Evolutionary conservation across 2,888 invertebrate genomes (phyloP).

Genomic region (Micoletzkya japonica): DNA sequence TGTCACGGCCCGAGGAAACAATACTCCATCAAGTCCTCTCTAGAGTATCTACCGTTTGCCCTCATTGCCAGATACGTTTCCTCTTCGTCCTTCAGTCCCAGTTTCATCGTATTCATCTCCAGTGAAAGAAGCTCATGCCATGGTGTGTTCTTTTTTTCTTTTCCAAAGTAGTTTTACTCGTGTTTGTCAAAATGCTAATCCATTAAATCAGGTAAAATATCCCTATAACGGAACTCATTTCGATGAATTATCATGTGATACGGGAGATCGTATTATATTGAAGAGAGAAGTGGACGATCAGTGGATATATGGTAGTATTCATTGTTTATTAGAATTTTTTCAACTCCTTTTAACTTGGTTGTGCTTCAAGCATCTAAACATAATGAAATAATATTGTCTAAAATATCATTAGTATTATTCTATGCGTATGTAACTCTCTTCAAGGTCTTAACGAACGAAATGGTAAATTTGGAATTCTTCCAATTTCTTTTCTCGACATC

Average conservation of each 20-base stretch:
- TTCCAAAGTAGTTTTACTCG: neutral
- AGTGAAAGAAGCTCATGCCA: neutral
- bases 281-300: constrained; percentile 55
- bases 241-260: constrained; percentile 50
- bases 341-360: neutral
- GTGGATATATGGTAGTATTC: constrained; percentile 51
- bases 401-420: neutral
- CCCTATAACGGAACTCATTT: constrained; percentile 46
- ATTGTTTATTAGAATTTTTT: neutral
- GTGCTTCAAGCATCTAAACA: too few species aligned
- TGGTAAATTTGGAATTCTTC: constrained; percentile 50
- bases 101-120: too few species aligned
- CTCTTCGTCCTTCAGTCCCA: neutral
- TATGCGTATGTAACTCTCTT: constrained; percentile 1
- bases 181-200: neutral
- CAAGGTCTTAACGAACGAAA: constrained; percentile 42
- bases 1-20: neutral
- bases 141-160: neutral
- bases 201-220: constrained; percentile 39
- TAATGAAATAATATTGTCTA: too few species aligned
- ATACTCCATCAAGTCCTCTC: neutral
- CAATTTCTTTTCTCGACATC: constrained; percentile 49
- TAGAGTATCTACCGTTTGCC: too few species aligned
- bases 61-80: too few species aligned
- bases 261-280: constrained; percentile 50